phyloP scores from a whole-genome alignment of 2,888 invertebrate genomes.

The Synergus laeviventris region DNA sequence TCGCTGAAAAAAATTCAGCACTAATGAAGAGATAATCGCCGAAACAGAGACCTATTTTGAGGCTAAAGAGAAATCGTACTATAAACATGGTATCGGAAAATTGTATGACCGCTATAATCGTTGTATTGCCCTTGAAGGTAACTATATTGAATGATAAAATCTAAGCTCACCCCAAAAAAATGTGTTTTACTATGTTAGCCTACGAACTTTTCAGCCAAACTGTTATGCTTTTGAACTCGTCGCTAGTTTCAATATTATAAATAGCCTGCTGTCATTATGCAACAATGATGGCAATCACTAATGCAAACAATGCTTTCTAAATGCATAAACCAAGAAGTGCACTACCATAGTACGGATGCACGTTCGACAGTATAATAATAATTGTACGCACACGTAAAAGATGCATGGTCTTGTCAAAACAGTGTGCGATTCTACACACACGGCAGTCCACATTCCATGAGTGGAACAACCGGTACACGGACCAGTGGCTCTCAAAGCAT shows the following conservation, averaged over 20 bases:
- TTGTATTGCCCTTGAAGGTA: too few species aligned
- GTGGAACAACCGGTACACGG: conserved; percentile 76
- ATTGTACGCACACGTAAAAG: conserved; percentile 39
- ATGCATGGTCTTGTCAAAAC: conserved; percentile 19
- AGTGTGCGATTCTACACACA: conserved; percentile 49
- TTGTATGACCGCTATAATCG: too few species aligned
- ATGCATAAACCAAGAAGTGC: conserved; percentile 42
- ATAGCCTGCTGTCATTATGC: conserved; percentile 14
- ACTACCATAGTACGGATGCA: conserved; percentile 24
- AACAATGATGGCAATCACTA: conserved; percentile 25
- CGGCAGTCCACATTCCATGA: conserved; percentile 74
- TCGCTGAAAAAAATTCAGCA: too few species aligned
- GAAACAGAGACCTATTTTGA: too few species aligned
- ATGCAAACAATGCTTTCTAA: conserved; percentile 43
- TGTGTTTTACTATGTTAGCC: too few species aligned
- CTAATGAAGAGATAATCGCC: too few species aligned
- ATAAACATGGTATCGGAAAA: too few species aligned
- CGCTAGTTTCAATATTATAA: conserved; percentile 15
- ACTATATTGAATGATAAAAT: too few species aligned
- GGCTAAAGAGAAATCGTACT: too few species aligned
- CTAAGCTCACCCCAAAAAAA: too few species aligned
- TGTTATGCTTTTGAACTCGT: neutral
- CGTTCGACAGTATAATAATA: conserved; percentile 39
- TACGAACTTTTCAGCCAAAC: too few species aligned
- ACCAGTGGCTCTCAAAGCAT: conserved; percentile 71